Base-by-base conservation (phyloP, 2,888 invertebrate species). In the Parelbella ahira region DNA sequence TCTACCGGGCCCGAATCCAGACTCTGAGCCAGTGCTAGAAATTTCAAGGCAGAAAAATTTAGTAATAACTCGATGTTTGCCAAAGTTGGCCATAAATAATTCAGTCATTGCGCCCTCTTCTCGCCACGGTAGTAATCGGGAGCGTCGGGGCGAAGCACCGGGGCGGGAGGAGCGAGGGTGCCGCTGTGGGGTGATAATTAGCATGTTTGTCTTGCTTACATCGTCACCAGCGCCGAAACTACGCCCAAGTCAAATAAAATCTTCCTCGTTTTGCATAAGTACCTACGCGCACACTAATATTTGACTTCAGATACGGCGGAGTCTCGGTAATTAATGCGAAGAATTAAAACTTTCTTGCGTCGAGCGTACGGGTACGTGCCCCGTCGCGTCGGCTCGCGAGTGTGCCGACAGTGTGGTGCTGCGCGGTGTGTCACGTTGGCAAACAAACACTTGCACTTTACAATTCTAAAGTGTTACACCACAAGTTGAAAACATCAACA, bases 181-280 rank as follows among this genome's bases (percentile, higher is more conserved):
- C 7, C 39, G 33, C 50, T 51, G 50, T 47, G 60, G 59, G 74
- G 68, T 68, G 73, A 67, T 81, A 82, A 84, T 86, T 83, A 83
- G 78, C 83, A 79, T 86, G 84, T 86, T 86, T 86, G 84, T 81
- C 79, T 86, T 84, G 73, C 80, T 80, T 81, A 81, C 82, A 76
- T 79, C 83, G 81, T 74, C 78, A 76, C 75, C 68, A 71, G 75
- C 73, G 73, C 71, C 71, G 68, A 77, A 86, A 86, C 84, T 83
- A 81, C 77, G 76, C 65, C 72, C 68, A 84, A 86, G 75, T 86
- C 80, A 83, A 84, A 86, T 84, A 86, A 83, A 86, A 82, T 84
- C 76, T 65, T 63, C 67, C 73, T 63, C 74, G 73, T 78, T 83
- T 83, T 80, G 81, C 82, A 82, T 83, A 83, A 78, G 74, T 70